Base-by-base conservation (phyloP, 2,888 invertebrate genomes). In the Drosophila lutescens region DNA sequence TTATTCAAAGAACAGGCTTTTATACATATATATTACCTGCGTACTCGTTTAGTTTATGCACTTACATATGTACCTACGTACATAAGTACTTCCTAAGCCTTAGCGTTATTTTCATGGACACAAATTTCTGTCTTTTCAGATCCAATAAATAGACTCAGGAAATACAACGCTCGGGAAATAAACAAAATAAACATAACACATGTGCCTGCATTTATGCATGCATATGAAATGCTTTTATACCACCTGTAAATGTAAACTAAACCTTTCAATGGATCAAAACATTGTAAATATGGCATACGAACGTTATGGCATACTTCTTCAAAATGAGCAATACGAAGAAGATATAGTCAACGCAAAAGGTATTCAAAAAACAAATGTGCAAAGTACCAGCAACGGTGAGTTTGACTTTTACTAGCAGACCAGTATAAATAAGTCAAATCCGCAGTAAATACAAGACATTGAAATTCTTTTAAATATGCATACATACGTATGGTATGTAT, bases 281-380 rank as follows among this genome's bases (percentile, higher is more conserved):
- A 30, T 47, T 23, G 15, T 15, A 47, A 40, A 40, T 13, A 62
- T 62, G 40, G 62, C 63, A 26, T 36, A 41, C 15, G 63, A 62
- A 47, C 63, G 62, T 32, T 41, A 40, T 44, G 62, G 62, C n/a
- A 41, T 41, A 61, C 40, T 62, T 62, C n/a, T 62, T 23, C 23
- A 47, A 26, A 62, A 44, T 36, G 65, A 62, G 12, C 63, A 47
- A 17, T 62, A 17, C 13, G 47, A 40, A 1, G 63, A 47, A 34
- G 62, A 62, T 47, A n/a, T 34, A 40, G 32, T 32, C 15, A 41
- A 63, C 20, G 4, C 17, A 23, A 46, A 26, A 40, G 32, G 32
- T 1, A 26, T 26, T 62, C 47, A 34, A 26, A 41, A 47, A 41
- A 17, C 47, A 12, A 62, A 62, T 41, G n/a, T 38, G 3, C 56